phyloP scores from a whole-genome alignment of 2,113 vertebrate species.

The Steatornis caripensis region DNA sequence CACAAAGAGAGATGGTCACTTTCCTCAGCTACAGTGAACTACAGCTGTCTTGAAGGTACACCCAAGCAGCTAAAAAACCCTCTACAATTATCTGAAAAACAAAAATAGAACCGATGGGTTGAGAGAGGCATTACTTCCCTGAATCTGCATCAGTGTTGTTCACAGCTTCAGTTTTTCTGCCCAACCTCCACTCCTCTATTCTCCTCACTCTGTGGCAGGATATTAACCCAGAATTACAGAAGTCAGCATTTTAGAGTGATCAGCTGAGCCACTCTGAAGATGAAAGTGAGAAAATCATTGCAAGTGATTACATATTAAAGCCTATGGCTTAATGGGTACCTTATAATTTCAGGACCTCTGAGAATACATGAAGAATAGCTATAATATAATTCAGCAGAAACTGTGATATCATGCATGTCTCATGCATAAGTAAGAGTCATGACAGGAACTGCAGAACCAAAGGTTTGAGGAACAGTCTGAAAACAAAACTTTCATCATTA shows the following conservation, averaged over 20 bases:
- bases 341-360: neutral
- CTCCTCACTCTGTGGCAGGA: neutral
- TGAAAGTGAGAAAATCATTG: neutral
- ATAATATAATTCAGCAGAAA: neutral
- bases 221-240: neutral
- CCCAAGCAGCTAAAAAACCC: neutral
- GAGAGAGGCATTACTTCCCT: neutral
- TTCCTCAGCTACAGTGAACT: neutral
- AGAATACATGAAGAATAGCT: neutral
- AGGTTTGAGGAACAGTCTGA: neutral
- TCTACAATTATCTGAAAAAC: neutral
- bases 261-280: neutral
- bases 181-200: neutral
- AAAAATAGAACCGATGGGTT: neutral
- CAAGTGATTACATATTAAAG: neutral
- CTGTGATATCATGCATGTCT: neutral
- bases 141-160: neutral
- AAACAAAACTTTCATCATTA: neutral
- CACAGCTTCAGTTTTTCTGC: neutral
- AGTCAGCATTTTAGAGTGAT: neutral
- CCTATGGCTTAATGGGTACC: neutral
- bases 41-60: neutral
- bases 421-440: neutral
- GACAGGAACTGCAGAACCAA: neutral
- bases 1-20: neutral